These are phyloP conservation scores for Scomberomorus guttatus DNA, from an alignment of 2,797 vertebrate species.

Conservation along the genomic window DNA sequence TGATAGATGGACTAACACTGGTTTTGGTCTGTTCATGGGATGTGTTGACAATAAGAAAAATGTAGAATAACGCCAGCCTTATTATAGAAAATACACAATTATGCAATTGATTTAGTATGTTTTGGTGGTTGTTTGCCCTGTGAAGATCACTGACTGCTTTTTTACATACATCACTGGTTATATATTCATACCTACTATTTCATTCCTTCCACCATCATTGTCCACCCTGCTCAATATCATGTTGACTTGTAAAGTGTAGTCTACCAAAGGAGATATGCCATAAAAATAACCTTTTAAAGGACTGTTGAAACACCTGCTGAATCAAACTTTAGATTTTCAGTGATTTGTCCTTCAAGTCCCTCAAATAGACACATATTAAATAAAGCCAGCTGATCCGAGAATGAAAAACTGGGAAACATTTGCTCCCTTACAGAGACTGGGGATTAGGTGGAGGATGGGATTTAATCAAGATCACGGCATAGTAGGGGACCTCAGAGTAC, in stretches of 20 bases:
- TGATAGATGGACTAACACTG: too few relatives aligned
- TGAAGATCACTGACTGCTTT: not conserved
- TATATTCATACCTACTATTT: not conserved
- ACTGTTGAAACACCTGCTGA: slow-evolving; percentile 22
- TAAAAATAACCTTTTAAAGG: slow-evolving; percentile 3
- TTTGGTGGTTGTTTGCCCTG: not conserved
- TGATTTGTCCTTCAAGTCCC: slow-evolving; percentile 13
- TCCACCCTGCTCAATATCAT: not conserved
- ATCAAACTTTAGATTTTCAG: slow-evolving; percentile 14
- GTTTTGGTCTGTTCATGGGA: not conserved
- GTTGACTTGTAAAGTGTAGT: not conserved
- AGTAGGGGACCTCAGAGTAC: slow-evolving; percentile 24
- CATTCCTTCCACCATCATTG: not conserved
- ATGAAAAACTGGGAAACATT: slow-evolving; percentile 23
- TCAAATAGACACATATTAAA: slow-evolving; percentile 23
- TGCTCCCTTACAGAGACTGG: slow-evolving; percentile 37
- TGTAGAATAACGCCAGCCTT: not conserved
- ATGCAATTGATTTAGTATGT: not conserved
- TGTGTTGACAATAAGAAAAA: not conserved
- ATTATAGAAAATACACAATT: not conserved
- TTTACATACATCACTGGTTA: too few relatives aligned
- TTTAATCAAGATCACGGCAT: slow-evolving; percentile 22
- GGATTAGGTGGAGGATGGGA: slow-evolving; percentile 34
- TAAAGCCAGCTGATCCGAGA: slow-evolving; percentile 39
- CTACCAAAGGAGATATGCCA: not conserved